Conservation (phyloP, 2,888 invertebrate species). For the Tachystola acroxantha region DNA sequence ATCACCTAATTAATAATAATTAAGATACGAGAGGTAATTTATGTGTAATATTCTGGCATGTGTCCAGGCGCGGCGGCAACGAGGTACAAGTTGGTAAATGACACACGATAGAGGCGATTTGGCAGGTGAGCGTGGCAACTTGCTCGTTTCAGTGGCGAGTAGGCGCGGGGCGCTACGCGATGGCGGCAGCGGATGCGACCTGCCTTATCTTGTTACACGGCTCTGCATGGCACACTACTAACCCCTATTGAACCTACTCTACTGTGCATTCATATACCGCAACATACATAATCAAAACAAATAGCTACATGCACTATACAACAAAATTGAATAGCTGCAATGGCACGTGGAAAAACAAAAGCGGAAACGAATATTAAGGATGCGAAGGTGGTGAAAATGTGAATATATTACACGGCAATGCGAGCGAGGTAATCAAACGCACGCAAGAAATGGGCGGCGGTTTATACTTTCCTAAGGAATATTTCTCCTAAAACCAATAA, state of each 20-base stretch:
- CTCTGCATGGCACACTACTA: background rate
- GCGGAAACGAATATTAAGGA: conserved; percentile 60
- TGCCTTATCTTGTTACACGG: conserved; percentile 24
- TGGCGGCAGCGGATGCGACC: conserved; percentile 27
- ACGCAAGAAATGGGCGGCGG: conserved; percentile 58
- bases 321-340: conserved; percentile 18
- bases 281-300: conserved; percentile 9
- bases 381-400: conserved; percentile 73
- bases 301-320: conserved; percentile 3
- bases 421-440: conserved; percentile 65
- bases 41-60: conserved; percentile 36
- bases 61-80: conserved; percentile 22
- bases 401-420: conserved; percentile 71
- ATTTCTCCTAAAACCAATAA: conserved; percentile 68
- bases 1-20: conserved; percentile 23
- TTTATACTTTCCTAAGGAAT: conserved; percentile 46
- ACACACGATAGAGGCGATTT: conserved; percentile 41
- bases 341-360: conserved; percentile 36
- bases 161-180: conserved; percentile 22
- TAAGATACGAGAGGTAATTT: conserved; percentile 31
- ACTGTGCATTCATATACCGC: background rate
- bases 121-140: conserved; percentile 33
- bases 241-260: background rate
- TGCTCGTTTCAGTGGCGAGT: conserved; percentile 26
- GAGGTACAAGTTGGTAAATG: conserved; percentile 34